Evolutionary conservation across 1,140 invertebrate genomes (phyloP), one percentile per base, ranked within the genome.

Genomic region (Limonius californicus): DNA sequence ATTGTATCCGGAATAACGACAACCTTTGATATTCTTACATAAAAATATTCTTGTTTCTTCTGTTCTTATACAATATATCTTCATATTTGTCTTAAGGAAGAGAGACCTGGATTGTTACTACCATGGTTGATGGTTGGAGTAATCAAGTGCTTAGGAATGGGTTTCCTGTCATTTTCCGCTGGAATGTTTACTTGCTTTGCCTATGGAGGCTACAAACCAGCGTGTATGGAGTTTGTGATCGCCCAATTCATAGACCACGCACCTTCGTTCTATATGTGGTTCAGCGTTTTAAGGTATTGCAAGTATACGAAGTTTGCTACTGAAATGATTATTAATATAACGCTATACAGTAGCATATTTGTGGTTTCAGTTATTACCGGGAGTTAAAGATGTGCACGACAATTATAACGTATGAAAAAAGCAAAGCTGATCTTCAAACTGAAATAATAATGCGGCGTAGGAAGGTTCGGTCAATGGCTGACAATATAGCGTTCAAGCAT

Each of bases 201-300:
- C 1, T 62, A 62, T 19, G 50, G 39, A 11, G 19, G 27, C 27
- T 62, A 21, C 2, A 62, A 27, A 27, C 30, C 60, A 1, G 60
- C 60, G 27, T 62, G 60, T 56, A 20, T 54, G 21, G 60, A 62
- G 12, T 62, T 62, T 18, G n/a, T 62, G 8, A 6, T 62, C 2
- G 20, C 60, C 8, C 60, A 62, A 16, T 12, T 62, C 4, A 57
- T 62, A 6, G 53, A 55, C 45, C 32, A 55, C 9, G 39, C 19
- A 20, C 60, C 60, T 12, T 62, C 60, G 1, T 20, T 62, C 14
- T 62, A 62, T 21, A 50, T 39, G 32, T 62, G 60, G 60, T 56
- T 62, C 11, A 32, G 35, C 30, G 60, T 62, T 7, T 56, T 62
- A 42, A 62, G 60, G 53, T 62, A 56, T n/a, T n/a, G n/a, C n/a